A percentile compares a stretch with the other conserved stretches of the same genome.
phyloP scores from a whole-genome alignment of 1,140 invertebrate species.

The Trichogramma pretiosum region DNA sequence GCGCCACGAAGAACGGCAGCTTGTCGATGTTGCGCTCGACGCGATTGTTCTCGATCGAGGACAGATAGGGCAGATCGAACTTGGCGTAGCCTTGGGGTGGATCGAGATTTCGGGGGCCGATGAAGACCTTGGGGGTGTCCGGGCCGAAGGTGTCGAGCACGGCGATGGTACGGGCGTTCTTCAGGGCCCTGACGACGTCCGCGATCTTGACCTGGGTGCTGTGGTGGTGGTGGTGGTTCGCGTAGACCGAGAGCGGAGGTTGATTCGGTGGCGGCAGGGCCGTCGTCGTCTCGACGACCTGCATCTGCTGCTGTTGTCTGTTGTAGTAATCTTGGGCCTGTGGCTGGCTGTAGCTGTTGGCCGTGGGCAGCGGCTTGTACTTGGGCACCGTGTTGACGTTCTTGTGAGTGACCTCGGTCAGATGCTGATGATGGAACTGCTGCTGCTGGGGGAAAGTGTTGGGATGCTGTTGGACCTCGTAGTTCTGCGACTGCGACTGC shows the following conservation, averaged over 20 bases:
- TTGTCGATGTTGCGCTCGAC: constrained; percentile 64
- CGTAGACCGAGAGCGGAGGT: constrained; percentile 70
- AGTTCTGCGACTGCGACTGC: constrained; percentile 8
- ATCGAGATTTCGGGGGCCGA: constrained; percentile 64
- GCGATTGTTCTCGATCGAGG: constrained; percentile 59
- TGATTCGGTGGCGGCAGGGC: constrained; percentile 55
- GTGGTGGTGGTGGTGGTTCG: constrained; percentile 46
- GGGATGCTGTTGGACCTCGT: constrained; percentile 19
- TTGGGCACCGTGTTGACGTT: constrained; percentile 17
- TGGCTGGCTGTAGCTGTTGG: constrained; percentile 19
- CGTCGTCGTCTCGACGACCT: constrained; percentile 20
- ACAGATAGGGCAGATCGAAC: constrained; percentile 74
- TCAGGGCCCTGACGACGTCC: constrained; percentile 61
- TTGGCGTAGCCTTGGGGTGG: constrained; percentile 64
- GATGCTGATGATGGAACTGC: constrained; percentile 25
- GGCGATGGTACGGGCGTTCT: constrained; percentile 61
- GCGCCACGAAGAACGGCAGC: constrained; percentile 74
- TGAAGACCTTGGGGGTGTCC: constrained; percentile 64
- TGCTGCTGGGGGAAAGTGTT: constrained; percentile 22
- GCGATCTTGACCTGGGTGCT: constrained; percentile 48
- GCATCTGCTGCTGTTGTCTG: constrained; percentile 43
- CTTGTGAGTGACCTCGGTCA: constrained; percentile 21
- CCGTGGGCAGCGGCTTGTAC: constrained; percentile 16
- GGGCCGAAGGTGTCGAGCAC: constrained; percentile 62
- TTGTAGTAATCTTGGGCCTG: constrained; percentile 32